These are phyloP conservation scores for Saccostrea cuccullata DNA, from an alignment of 1,140 invertebrate genomes.

Conservation along the genomic window DNA sequence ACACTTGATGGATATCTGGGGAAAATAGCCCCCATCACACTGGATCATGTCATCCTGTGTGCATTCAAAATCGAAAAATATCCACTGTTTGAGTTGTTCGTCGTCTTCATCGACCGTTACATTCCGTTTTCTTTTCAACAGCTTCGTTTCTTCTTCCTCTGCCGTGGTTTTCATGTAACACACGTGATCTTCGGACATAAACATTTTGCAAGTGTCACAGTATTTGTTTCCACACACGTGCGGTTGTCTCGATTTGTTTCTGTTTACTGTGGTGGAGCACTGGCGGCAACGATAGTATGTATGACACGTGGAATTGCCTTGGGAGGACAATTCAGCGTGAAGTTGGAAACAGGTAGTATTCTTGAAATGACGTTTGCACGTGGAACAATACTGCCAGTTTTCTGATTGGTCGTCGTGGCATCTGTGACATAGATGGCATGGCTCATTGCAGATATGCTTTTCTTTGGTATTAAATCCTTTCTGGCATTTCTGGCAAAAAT, in stretches of 20 bases:
- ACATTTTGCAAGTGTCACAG: constrained; percentile 56
- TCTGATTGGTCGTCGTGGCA: too few relatives aligned
- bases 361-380: constrained; percentile 51
- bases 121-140: constrained; percentile 23
- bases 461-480: too few relatives aligned
- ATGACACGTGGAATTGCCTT: constrained; percentile 46
- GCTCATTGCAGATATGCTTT: too few relatives aligned
- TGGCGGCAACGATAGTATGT: constrained; percentile 46
- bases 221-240: constrained; percentile 54
- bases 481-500: too few relatives aligned
- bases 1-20: background rate
- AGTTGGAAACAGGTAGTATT: constrained; percentile 40
- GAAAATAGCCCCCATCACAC: background rate
- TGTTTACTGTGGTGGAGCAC: constrained; percentile 51
- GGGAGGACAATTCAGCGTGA: constrained; percentile 30
- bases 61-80: constrained; percentile 59
- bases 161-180: constrained; percentile 55
- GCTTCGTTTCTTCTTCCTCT: background rate
- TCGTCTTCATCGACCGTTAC: background rate
- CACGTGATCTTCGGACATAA: constrained; percentile 45
- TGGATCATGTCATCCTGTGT: constrained; percentile 46
- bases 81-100: constrained; percentile 17
- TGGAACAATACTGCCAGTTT: constrained; percentile 38
- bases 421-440: too few relatives aligned
- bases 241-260: constrained; percentile 19